phyloP scores from a whole-genome alignment of 2,113 vertebrate genomes.

The Chitala chitala region DNA sequence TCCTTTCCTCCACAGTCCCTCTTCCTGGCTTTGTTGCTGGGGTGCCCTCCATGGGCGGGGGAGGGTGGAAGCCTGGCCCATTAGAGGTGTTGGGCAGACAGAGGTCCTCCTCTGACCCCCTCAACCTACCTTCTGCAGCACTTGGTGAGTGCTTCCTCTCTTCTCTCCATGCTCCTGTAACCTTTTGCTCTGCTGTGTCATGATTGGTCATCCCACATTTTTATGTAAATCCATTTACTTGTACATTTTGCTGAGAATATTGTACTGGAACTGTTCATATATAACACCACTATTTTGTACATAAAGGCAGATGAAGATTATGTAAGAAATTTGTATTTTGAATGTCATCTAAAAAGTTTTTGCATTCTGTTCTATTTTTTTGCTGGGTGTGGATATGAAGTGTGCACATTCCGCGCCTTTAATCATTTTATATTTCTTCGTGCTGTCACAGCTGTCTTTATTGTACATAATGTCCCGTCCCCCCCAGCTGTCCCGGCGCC shows the following conservation, averaged over 20 bases:
- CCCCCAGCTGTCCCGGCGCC: not conserved
- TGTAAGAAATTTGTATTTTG: too few species aligned
- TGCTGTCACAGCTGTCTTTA: too few species aligned
- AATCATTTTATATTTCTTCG: too few species aligned
- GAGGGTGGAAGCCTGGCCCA: slow-evolving; percentile 37
- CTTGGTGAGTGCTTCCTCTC: not conserved
- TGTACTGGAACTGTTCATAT: too few species aligned
- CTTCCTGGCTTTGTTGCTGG: not conserved
- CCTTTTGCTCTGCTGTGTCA: not conserved
- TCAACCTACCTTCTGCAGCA: slow-evolving; percentile 68
- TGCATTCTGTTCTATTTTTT: too few species aligned
- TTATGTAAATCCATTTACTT: too few species aligned
- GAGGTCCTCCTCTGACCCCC: slow-evolving; percentile 88
- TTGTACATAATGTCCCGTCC: not conserved
- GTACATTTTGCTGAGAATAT: too few species aligned
- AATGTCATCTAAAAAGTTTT: too few species aligned
- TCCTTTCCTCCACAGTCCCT: not conserved
- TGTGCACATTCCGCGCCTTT: too few species aligned
- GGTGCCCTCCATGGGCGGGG: slow-evolving; percentile 10
- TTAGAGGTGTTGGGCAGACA: slow-evolving; percentile 77
- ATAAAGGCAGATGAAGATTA: too few species aligned
- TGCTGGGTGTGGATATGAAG: too few species aligned
- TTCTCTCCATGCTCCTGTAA: not conserved
- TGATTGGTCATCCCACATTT: not conserved
- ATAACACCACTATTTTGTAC: too few species aligned